A percentile compares a stretch with the other conserved stretches of the same genome.
Conservation (phyloP, 2,888 invertebrate genomes). For the Alcis repandata region DNA sequence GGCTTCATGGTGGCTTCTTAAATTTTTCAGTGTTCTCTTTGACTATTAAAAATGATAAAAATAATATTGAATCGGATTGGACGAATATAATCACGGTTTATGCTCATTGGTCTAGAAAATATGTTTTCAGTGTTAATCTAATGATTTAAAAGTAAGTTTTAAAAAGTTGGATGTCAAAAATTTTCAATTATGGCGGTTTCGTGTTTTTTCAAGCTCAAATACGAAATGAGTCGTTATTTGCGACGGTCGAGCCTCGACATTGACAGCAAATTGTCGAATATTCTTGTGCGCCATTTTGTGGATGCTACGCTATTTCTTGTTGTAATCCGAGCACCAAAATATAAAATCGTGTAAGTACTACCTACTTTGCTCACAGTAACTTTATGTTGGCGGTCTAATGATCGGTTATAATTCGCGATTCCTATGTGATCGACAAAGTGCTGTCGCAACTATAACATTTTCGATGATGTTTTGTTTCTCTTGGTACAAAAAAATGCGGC, state of each 20-base stretch:
- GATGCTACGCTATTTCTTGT: conserved; percentile 76
- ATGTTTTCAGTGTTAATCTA: too few relatives aligned
- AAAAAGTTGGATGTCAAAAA: conserved; percentile 57
- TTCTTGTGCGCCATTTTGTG: conserved; percentile 85
- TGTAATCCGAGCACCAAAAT: conserved; percentile 70
- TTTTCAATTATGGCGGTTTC: conserved; percentile 80
- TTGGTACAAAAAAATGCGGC: conserved; percentile 26
- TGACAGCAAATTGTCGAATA: conserved; percentile 83
- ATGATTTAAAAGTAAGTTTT: too few relatives aligned
- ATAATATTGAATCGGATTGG: too few relatives aligned
- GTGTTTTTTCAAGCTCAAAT: conserved; percentile 84
- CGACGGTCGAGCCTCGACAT: conserved; percentile 82
- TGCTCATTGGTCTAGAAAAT: too few relatives aligned
- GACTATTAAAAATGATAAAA: too few relatives aligned
- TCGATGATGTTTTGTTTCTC: conserved; percentile 69
- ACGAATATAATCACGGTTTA: too few relatives aligned
- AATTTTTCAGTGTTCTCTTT: too few relatives aligned
- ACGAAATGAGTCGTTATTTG: conserved; percentile 84
- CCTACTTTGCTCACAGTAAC: conserved; percentile 62
- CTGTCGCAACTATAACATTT: conserved; percentile 50
- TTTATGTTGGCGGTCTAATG: conserved; percentile 51
- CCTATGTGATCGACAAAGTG: conserved; percentile 57
- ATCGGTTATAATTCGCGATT: conserved; percentile 60
- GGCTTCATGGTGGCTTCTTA: too few relatives aligned
- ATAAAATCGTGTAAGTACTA: conserved; percentile 70